These are phyloP conservation scores for Gymnodraco acuticeps DNA, from an alignment of 2,797 vertebrate species.

Conservation along the genomic window DNA sequence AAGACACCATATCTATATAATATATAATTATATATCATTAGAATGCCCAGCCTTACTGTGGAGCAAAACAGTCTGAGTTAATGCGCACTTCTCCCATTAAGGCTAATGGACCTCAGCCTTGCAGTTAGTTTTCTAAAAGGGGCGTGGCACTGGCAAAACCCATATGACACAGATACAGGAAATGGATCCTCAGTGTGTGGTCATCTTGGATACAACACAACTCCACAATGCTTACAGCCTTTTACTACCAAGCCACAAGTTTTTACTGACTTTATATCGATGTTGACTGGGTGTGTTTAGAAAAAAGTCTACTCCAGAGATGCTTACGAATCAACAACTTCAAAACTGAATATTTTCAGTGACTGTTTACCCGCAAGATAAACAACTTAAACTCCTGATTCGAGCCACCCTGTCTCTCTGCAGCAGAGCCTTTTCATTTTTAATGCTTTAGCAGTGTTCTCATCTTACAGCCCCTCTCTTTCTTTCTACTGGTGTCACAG, in stretches of 20 bases:
- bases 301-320: conserved; percentile 13
- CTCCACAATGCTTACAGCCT: background rate
- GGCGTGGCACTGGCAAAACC: no score
- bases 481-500: conserved; percentile 49
- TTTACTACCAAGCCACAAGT: conserved; percentile 1
- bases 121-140: no score
- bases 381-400: conserved; percentile 44
- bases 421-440: conserved; percentile 69
- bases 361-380: conserved; percentile 37
- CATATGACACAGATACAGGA: no score
- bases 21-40: no score
- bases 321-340: conserved; percentile 24
- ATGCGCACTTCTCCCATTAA: no score
- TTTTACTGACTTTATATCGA: conserved; percentile 19
- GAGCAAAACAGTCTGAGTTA: no score
- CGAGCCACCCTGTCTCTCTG: background rate
- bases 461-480: conserved; percentile 65
- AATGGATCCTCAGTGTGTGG: no score
- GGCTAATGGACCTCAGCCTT: no score
- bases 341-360: conserved; percentile 12
- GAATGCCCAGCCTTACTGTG: no score
- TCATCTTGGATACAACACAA: background rate
- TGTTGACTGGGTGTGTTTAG: conserved; percentile 25
- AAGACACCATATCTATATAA: no score
- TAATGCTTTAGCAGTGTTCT: conserved; percentile 73